Conservation (phyloP, 2,113 vertebrate genomes). For the Cathartes aura region DNA sequence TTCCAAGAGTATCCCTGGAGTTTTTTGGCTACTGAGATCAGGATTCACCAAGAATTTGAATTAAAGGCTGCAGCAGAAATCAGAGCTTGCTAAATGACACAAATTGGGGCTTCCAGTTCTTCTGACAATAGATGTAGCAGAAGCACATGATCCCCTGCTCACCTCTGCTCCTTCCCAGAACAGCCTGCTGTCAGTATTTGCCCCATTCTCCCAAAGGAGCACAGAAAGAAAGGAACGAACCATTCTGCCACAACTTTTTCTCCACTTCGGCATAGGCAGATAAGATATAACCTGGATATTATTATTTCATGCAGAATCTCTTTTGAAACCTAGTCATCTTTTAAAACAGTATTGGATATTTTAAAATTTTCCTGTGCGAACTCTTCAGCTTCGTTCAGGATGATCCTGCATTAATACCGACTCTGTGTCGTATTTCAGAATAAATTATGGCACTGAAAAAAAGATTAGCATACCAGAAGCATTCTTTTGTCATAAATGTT, state of each 20-base stretch:
- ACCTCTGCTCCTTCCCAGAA: not conserved
- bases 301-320: not conserved
- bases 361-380: not conserved
- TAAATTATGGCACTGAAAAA: not conserved
- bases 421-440: not conserved
- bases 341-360: not conserved
- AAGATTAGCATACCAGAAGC: not conserved
- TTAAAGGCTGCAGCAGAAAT: not conserved
- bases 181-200: not conserved
- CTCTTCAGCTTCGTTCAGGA: not conserved
- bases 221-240: not conserved
- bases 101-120: not conserved
- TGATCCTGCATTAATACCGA: not conserved
- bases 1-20: not conserved
- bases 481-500: not conserved
- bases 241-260: not conserved
- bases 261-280: not conserved
- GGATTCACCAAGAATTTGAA: not conserved
- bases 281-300: not conserved
- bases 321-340: not conserved
- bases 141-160: not conserved
- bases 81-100: not conserved
- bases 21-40: not conserved
- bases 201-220: not conserved
- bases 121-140: not conserved